Base-by-base conservation (phyloP, 2,113 vertebrate species). In the Larimichthys crocea region DNA sequence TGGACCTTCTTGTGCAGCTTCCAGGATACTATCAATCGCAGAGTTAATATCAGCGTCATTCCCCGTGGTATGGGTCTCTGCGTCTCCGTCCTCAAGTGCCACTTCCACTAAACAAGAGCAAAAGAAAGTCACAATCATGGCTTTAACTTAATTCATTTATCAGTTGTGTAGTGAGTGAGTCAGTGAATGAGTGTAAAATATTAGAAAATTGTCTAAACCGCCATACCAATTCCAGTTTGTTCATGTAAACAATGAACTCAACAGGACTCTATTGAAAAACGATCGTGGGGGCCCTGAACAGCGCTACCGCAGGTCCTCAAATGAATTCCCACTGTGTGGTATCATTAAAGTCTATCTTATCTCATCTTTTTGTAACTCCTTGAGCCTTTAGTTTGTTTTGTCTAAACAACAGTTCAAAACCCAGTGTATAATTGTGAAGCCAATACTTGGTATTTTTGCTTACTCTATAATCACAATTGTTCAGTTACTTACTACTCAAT, bases 21-120 rank as follows among this genome's bases (percentile, higher is more conserved):
- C 81, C 42, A 84, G 44, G 60, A 85, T 55, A 10, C 80, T 77
- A 1, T 83, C 74, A 22, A 84, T 81, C 46, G 86, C 62, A 10
- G 76, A 76, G 12, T 72, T 65, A 29, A 86, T 73, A 14, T 85
- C 75, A 0, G 74, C 74, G 19, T 84, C 82, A 61, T 86, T 89
- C 19, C 84, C 61, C 1, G 71, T 9, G n/a, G 57, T 14, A 5
- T 74, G n/a, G 10, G 15, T 26, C 19, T 86, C 82, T 20, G 79
- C 66, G 44, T 85, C 84, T 19, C 68, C 77, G 5, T 91, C 84
- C 20, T 90, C 89, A 64, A 87, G 76, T 2, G 65, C 22, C 63
- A 88, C 86, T 44, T 89, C 82, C 24, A 89, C 93, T 85, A 71
- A 72, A 66, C 3, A 74, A 57, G 10, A 86, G 31, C 42, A 55